phyloP scores from a whole-genome alignment of 2,113 vertebrate species.

The Leucoraja erinaceus region DNA sequence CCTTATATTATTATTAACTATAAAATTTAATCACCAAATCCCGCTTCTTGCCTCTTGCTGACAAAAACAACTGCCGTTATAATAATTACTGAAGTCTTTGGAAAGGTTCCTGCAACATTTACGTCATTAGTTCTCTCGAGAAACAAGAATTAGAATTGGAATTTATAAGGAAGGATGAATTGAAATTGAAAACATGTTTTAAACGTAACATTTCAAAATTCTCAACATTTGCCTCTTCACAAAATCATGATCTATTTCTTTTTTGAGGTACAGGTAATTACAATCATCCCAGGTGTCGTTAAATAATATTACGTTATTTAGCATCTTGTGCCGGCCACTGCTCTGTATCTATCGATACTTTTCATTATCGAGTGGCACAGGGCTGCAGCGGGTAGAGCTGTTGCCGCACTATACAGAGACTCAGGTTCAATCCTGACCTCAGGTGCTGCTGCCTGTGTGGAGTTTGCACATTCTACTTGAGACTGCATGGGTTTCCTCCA shows the following conservation, averaged over 20 bases:
- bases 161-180: background rate
- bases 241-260: background rate
- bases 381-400: no score
- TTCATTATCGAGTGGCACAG: no score
- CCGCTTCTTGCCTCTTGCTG: background rate
- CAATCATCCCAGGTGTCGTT: no score
- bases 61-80: background rate
- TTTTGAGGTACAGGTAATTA: background rate
- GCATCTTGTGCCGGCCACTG: no score
- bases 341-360: no score
- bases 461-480: no score
- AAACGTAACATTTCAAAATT: background rate
- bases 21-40: background rate
- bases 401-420: no score
- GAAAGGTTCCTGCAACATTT: background rate
- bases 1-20: background rate
- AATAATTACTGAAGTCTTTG: background rate
- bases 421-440: no score
- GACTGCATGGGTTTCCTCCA: no score
- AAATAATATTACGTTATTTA: no score
- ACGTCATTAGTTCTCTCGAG: background rate
- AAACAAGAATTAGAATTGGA: background rate
- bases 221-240: background rate
- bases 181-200: background rate
- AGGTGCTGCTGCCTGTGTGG: no score